phyloP scores from a whole-genome alignment of 2,888 invertebrate species.

The Selenia dentaria region DNA sequence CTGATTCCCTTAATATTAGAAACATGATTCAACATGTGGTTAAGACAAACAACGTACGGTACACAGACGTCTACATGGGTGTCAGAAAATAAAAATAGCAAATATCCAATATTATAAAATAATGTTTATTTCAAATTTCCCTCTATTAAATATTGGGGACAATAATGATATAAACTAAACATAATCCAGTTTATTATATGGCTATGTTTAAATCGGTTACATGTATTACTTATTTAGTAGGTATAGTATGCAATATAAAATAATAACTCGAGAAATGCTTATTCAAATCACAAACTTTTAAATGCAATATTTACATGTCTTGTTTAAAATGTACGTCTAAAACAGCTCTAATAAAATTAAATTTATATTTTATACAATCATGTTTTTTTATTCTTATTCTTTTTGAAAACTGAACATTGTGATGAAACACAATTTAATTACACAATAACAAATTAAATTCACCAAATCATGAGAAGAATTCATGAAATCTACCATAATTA shows the following conservation, averaged over 20 bases:
- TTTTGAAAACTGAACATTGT: constrained; percentile 60
- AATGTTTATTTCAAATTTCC: constrained; percentile 72
- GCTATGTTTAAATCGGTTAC: constrained; percentile 55
- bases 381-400: constrained; percentile 42
- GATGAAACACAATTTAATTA: constrained; percentile 43
- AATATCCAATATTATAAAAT: constrained; percentile 56
- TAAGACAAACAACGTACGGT: too few relatives aligned
- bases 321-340: constrained; percentile 39
- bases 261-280: constrained; percentile 47
- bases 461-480: constrained; percentile 36
- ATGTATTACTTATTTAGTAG: constrained; percentile 65
- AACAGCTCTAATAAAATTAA: constrained; percentile 32
- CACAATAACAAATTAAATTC: constrained; percentile 34
- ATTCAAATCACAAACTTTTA: constrained; percentile 74
- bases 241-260: constrained; percentile 48
- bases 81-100: constrained; percentile 1
- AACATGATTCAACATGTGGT: too few relatives aligned
- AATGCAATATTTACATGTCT: constrained; percentile 79
- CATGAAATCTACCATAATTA: constrained; percentile 36
- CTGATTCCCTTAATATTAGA: too few relatives aligned
- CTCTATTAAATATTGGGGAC: constrained; percentile 54
- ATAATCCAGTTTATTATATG: constrained; percentile 69
- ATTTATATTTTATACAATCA: constrained; percentile 47
- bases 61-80: too few relatives aligned
- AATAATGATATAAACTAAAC: constrained; percentile 55